Conservation (phyloP, 1,140 invertebrate genomes). For the Cherax destructor region DNA sequence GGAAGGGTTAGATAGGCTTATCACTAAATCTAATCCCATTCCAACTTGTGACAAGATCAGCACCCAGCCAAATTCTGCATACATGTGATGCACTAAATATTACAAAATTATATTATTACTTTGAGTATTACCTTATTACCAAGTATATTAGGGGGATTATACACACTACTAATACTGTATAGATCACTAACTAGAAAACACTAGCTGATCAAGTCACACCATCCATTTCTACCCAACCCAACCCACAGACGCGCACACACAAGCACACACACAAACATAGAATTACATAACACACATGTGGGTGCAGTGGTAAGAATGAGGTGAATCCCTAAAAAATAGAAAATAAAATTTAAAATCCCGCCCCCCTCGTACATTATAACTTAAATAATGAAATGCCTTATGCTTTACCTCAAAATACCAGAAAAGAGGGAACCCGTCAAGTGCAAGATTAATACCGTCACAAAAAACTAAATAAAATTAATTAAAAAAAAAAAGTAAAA, state of each 20-base stretch:
- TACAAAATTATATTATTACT: background rate
- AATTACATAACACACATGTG: background rate
- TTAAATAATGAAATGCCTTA: background rate
- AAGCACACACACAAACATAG: background rate
- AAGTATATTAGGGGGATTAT: background rate
- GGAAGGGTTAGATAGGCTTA: conserved; percentile 12
- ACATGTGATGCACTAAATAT: background rate
- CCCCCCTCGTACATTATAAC: background rate
- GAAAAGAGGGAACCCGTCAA: conserved; percentile 4
- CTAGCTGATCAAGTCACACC: conserved; percentile 7
- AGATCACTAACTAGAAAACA: background rate
- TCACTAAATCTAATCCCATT: conserved; percentile 10
- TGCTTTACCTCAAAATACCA: background rate
- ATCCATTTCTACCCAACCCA: background rate
- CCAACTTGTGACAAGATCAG: conserved; percentile 7
- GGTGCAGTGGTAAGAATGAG: background rate
- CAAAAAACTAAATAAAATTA: background rate
- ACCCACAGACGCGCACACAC: background rate
- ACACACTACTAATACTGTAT: conserved; percentile 8
- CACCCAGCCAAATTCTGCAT: background rate
- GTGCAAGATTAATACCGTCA: background rate
- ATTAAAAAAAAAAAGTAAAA: background rate
- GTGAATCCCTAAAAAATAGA: background rate
- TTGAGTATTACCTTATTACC: background rate
- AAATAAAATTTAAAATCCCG: background rate